Percentiles rank a stretch among this genome's conserved stretches.
Conservation (phyloP, 2,113 vertebrate genomes). For the Hydrochoerus hydrochaeris region DNA sequence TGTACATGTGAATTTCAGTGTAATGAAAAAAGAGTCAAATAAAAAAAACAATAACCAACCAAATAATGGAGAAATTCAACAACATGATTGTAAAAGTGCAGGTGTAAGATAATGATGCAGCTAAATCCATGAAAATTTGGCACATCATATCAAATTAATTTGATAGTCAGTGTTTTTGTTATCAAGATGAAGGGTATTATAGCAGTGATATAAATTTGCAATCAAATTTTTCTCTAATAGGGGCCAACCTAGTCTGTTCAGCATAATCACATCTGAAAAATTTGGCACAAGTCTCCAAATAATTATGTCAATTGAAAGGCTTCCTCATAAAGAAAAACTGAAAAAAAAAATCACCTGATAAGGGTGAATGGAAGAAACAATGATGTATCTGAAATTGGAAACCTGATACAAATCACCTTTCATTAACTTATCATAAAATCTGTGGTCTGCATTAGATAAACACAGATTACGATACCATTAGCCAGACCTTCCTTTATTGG, state of each 20-base stretch:
- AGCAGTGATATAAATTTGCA: not conserved
- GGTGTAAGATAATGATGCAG: constrained; percentile 30
- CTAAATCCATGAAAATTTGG: constrained; percentile 6
- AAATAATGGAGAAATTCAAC: constrained; percentile 63
- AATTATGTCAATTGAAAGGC: constrained; percentile 46
- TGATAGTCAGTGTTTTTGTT: not conserved
- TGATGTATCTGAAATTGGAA: constrained; percentile 46
- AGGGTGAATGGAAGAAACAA: constrained; percentile 37
- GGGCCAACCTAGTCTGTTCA: not conserved
- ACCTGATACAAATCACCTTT: constrained; percentile 57
- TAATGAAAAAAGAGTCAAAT: constrained; percentile 44
- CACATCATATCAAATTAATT: constrained; percentile 55
- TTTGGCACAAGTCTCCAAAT: constrained; percentile 29
- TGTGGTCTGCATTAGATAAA: constrained; percentile 41
- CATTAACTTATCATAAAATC: constrained; percentile 63
- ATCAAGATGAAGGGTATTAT: not conserved
- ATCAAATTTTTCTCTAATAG: not conserved
- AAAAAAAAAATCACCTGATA: constrained; percentile 21
- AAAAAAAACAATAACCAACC: constrained; percentile 62
- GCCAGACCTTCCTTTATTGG: not conserved
- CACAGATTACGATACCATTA: constrained; percentile 49
- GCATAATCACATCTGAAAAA: constrained; percentile 5
- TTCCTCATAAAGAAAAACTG: constrained; percentile 40
- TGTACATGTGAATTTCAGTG: constrained; percentile 3
- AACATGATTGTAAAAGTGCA: constrained; percentile 19